Evolutionary conservation across 2,888 invertebrate genomes (phyloP), one percentile per base, ranked within the genome.

Genomic region (Nemapogon koenigi): DNA sequence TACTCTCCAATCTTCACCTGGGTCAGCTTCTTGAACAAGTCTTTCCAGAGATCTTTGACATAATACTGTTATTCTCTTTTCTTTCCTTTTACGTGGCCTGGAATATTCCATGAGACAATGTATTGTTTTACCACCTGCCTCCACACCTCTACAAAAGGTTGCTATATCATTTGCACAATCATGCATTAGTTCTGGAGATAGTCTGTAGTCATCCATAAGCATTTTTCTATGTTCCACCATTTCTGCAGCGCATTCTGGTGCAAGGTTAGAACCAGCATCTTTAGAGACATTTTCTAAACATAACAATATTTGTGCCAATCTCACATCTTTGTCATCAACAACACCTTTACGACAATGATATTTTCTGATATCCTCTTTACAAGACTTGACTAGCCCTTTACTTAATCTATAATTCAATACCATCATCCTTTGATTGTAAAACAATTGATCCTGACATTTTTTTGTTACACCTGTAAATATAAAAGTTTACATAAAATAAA

Each of bases 51-150:
- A 90, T 57, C 88, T 83, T 59, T 88, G 86, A 53, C 94, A 95
- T 35, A 79, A 71, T 13, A 83, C 61, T 22, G 87, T 84, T 17
- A 94, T 85, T 45, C 88, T 75, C 51, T 84, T 82, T 6, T 86
- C 85, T 51, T 83, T 83, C 50, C 81, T 76, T 51, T 82, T 81
- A 46, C 84, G 81, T 1, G 83, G 81, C 49, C 89, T 84, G 1
- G 91, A 90, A 63, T 92, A 88, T 27, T 91, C 90, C 93, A 98
- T 93, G 29, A 99, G 75, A 59, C 98, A 99, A 61, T 98, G 97
- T 47, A 99, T 89, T 0, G 97, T 97, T 57, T 89, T 88, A 0
- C 93, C 94, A 3, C 91, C 93, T 38, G 85, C 81, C 60, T 91
- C 90, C 45, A 88, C 76, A 13, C 85, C 85, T 47, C 83, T 81